Conservation (phyloP, 2,888 invertebrate species). For the Selenia dentaria region DNA sequence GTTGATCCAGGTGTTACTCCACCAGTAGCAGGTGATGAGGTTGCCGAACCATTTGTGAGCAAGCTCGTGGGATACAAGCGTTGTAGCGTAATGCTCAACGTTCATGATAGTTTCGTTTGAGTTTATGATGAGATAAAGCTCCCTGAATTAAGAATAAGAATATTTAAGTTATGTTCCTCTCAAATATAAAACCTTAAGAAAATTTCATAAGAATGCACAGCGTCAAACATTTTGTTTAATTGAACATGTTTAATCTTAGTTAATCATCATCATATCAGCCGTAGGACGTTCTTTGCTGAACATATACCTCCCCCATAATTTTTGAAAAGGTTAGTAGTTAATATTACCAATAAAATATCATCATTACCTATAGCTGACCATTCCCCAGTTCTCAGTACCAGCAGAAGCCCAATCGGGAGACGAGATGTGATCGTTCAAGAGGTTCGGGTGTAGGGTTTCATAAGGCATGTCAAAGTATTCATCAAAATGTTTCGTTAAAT, state of each 20-base stretch:
- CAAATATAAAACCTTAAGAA: neutral
- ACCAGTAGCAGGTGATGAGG: constrained; percentile 88
- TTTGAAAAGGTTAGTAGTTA: no score
- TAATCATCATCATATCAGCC: no score
- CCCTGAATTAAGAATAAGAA: constrained; percentile 57
- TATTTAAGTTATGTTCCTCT: no score
- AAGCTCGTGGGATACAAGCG: constrained; percentile 83
- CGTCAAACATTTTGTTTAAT: no score
- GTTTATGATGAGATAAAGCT: constrained; percentile 64
- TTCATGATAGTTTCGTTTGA: constrained; percentile 67
- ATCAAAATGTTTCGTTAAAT: constrained; percentile 66
- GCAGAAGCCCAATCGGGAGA: constrained; percentile 80
- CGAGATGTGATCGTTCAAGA: constrained; percentile 70
- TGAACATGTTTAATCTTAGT: no score
- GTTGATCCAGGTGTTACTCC: constrained; percentile 90
- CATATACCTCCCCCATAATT: no score
- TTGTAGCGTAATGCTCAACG: constrained; percentile 75
- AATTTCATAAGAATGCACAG: no score
- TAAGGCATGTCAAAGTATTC: constrained; percentile 70
- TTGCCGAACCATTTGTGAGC: constrained; percentile 93
- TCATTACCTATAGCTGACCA: constrained; percentile 79
- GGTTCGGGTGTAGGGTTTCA: constrained; percentile 54
- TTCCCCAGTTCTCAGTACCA: constrained; percentile 79
- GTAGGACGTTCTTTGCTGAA: no score
- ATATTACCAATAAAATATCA: no score